Base-by-base conservation (phyloP, 2,113 vertebrate species). In the Alces alces region DNA sequence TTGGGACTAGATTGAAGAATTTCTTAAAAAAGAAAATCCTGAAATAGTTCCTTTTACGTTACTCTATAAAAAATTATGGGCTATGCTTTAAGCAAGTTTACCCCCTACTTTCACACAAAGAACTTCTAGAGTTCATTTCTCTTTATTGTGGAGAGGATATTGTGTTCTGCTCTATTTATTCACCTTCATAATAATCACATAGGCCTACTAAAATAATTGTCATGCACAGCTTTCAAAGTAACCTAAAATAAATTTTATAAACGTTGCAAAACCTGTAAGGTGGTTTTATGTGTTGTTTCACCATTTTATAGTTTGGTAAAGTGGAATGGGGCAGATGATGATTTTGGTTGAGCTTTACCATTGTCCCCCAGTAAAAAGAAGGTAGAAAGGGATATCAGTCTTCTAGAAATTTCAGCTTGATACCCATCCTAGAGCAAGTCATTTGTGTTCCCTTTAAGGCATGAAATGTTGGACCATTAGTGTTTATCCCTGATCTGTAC, bases 121-220 rank as follows among this genome's bases (percentile, higher is more conserved):
- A 60, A 50, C 30, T 55, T 19, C 57, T 30, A n/a, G 78, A 86
- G 88, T 60, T 80, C 73, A 25, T 83, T 89, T 96, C 45, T 92
- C 4, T 94, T 96, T 79, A 58, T 91, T 78, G 25, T 16, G 54
- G 54, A 83, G 94, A 96, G 39, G 58, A 47, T 60, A 52, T 43
- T 80, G 6, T 45, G 36, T 96, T 92, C 55, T 45, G 3, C 89
- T 96, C 52, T 96, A 76, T 94, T 97, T 96, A 60, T 95, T 96
- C 16, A 86, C n/a, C 16, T 96, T 96, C 36, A n/a, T 55, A 70
- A 76, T 86, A 88, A 95, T 60, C 50, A 47, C 55, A 66, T 16
- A 60, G 19, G 9, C 12, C 36, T 96, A 95, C 79, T 89, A 45
- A 92, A 87, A 70, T 79, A 25, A 93, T 83, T 96, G 21, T 25